A percentile compares a stretch with the other conserved stretches of the same genome.
Conservation (phyloP, 35 echinoderm and acorn worm genomes). For the Apostichopus japonicus region DNA sequence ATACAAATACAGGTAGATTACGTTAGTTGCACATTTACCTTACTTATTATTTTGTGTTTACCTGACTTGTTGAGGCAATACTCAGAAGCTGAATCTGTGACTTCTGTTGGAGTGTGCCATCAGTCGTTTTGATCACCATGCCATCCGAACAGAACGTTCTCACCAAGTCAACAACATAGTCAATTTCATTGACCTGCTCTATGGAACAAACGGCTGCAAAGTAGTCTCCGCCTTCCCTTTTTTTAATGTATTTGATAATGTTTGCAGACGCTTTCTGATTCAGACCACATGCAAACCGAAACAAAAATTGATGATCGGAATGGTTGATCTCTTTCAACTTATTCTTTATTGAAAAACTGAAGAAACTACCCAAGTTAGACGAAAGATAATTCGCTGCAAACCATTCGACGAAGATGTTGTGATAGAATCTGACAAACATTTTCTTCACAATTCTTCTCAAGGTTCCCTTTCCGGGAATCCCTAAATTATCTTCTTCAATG, state of each 20-base stretch:
- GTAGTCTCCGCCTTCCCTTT: background rate
- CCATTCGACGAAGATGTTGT: background rate
- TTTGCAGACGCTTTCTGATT: background rate
- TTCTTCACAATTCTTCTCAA: background rate
- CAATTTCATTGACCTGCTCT: background rate
- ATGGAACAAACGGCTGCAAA: background rate
- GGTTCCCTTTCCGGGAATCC: background rate
- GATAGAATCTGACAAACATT: background rate
- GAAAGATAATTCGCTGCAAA: background rate
- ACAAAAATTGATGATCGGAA: background rate
- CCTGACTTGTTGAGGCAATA: background rate
- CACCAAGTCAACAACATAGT: background rate
- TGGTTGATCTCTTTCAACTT: background rate
- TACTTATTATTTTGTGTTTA: background rate
- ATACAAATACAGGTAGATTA: too few relatives aligned
- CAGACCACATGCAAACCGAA: background rate
- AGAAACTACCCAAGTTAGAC: background rate
- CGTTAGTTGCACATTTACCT: too few relatives aligned
- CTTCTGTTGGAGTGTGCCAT: background rate
- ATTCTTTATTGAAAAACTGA: background rate
- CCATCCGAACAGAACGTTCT: background rate
- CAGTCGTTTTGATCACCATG: background rate
- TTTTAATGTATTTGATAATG: background rate
- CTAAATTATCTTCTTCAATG: background rate
- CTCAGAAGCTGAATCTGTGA: background rate